Conservation (phyloP, 2,113 vertebrate genomes). For the Leptosomus discolor region DNA sequence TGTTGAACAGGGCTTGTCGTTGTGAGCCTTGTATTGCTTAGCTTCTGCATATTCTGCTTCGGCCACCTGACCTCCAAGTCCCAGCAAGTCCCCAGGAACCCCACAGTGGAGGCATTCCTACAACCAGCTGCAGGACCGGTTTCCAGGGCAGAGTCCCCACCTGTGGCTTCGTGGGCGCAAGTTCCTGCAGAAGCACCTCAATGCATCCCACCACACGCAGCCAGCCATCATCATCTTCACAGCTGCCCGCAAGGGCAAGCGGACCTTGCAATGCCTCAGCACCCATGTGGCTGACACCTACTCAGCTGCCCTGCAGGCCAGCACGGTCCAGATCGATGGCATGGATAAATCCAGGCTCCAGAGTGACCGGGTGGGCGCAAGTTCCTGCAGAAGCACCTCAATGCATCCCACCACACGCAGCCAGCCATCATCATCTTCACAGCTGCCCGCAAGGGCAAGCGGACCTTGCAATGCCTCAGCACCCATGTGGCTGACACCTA, state of each 20-base stretch:
- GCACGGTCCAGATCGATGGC: constrained; percentile 77
- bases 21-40: rapidly evolving
- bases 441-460: constrained; percentile 70
- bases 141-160: constrained; percentile 80
- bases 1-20: background rate
- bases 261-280: constrained; percentile 86
- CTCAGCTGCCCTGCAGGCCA: constrained; percentile 69
- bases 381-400: constrained; percentile 85
- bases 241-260: constrained; percentile 70
- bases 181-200: constrained; percentile 85
- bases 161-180: constrained; percentile 84
- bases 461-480: constrained; percentile 86
- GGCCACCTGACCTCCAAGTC: constrained; percentile 18
- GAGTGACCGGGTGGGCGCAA: constrained; percentile 80
- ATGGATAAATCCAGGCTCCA: constrained; percentile 59
- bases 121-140: constrained; percentile 68
- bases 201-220: constrained; percentile 69
- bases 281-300: constrained; percentile 75
- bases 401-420: constrained; percentile 69
- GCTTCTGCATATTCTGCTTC: background rate
- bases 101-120: constrained; percentile 67
- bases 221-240: constrained; percentile 88
- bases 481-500: constrained; percentile 75
- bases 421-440: constrained; percentile 88
- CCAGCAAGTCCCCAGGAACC: constrained; percentile 14